Evolutionary conservation across 1,140 invertebrate genomes (phyloP).

Genomic region (Coptotermes formosanus): DNA sequence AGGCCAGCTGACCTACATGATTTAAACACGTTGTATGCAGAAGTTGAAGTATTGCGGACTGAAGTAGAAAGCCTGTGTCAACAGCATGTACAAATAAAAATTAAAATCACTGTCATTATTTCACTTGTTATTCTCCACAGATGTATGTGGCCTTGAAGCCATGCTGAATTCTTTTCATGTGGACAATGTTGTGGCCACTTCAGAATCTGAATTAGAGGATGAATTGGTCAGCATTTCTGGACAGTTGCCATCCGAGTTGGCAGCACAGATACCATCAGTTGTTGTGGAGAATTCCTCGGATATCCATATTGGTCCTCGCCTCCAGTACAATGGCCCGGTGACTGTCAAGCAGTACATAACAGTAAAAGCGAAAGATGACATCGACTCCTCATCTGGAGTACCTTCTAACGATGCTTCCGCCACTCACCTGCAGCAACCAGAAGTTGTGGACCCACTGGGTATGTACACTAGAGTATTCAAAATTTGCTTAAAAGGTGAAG

Average conservation of each 20-base stretch:
- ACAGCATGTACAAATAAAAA: too few species aligned
- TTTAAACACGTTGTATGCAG: too few species aligned
- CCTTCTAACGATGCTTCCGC: not conserved
- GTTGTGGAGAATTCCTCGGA: not conserved
- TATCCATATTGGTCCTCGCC: not conserved
- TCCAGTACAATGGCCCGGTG: not conserved
- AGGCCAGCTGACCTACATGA: too few species aligned
- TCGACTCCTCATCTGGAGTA: not conserved
- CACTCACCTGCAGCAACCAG: not conserved
- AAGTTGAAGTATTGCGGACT: too few species aligned
- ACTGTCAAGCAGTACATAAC: conserved; percentile 11
- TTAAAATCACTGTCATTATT: too few species aligned
- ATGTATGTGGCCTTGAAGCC: not conserved
- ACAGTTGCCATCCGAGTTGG: not conserved
- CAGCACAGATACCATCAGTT: not conserved
- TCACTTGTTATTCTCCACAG: not conserved
- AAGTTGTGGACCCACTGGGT: too few species aligned
- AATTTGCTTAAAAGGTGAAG: too few species aligned
- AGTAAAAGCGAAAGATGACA: not conserved
- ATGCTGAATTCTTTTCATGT: not conserved
- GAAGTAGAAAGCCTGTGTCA: too few species aligned
- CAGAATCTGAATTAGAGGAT: not conserved
- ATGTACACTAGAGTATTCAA: too few species aligned
- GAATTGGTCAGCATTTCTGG: not conserved
- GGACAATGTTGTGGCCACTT: not conserved